Conservation (phyloP, 2,113 vertebrate species). For the Dipodomys merriami region DNA sequence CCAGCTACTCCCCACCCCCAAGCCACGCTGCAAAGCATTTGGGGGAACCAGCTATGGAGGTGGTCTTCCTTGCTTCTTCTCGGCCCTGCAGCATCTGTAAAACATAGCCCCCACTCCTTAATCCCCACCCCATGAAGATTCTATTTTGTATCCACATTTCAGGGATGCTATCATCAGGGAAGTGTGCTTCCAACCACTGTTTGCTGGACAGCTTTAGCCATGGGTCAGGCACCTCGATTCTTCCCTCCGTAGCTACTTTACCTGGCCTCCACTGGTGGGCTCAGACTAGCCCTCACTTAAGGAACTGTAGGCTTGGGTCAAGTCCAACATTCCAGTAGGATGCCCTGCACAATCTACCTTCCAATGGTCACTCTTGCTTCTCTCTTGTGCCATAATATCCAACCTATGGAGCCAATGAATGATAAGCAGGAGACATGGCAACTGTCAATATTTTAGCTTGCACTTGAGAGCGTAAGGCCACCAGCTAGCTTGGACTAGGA, state of each 20-base stretch:
- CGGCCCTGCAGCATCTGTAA: background rate
- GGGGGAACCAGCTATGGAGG: rapidly evolving
- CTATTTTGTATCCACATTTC: background rate
- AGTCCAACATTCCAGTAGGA: background rate
- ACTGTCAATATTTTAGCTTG: background rate
- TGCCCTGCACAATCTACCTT: background rate
- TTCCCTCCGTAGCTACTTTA: background rate
- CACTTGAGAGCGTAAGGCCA: background rate
- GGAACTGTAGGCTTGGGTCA: rapidly evolving
- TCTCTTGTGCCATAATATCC: background rate
- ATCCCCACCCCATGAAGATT: background rate
- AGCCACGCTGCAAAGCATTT: background rate
- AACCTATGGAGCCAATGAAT: background rate
- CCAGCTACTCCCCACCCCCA: background rate
- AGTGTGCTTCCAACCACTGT: background rate
- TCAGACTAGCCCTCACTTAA: background rate
- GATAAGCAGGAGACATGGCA: background rate
- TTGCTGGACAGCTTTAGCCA: background rate
- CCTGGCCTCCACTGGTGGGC: rapidly evolving
- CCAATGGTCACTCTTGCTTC: background rate
- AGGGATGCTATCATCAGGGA: background rate
- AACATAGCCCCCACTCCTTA: no score
- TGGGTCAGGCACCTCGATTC: background rate
- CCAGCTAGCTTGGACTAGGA: background rate
- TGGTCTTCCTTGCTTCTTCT: background rate